phyloP scores from a whole-genome alignment of 1,140 invertebrate genomes.

The Hyposmocoma kahamanoa region DNA sequence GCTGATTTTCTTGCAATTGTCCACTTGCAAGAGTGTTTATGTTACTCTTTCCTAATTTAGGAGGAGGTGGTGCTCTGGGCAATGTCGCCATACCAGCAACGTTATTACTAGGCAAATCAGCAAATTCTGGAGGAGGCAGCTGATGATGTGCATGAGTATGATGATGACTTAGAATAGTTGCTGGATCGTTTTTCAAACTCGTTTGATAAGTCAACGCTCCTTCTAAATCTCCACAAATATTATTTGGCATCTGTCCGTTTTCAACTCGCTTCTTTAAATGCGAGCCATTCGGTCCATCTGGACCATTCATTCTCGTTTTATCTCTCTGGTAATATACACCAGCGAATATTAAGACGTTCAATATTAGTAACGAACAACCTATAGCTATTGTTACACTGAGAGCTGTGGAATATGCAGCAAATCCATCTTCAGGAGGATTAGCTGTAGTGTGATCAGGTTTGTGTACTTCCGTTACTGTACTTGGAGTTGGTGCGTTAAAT shows the following conservation, averaged over 20 bases:
- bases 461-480: constrained; percentile 47
- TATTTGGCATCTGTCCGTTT: constrained; percentile 89
- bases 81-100: constrained; percentile 74
- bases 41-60: constrained; percentile 79
- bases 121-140: constrained; percentile 84
- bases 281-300: constrained; percentile 68
- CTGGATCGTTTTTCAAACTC: constrained; percentile 77
- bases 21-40: constrained; percentile 76
- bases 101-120: constrained; percentile 82
- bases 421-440: constrained; percentile 83
- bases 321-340: constrained; percentile 95
- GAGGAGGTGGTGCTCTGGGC: constrained; percentile 81
- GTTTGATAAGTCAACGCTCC: constrained; percentile 79
- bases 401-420: constrained; percentile 90
- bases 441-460: constrained; percentile 68
- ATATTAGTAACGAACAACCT: constrained; percentile 90
- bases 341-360: constrained; percentile 94
- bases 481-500: constrained; percentile 41
- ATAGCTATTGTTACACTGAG: constrained; percentile 95
- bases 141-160: constrained; percentile 83
- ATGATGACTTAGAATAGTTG: constrained; percentile 79
- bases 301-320: constrained; percentile 82
- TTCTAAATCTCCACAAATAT: constrained; percentile 86
- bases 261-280: constrained; percentile 84
- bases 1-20: constrained; percentile 77